These are phyloP conservation scores for Lepidochrysops patricia DNA, from an alignment of 2,888 invertebrate species.

Conservation along the genomic window DNA sequence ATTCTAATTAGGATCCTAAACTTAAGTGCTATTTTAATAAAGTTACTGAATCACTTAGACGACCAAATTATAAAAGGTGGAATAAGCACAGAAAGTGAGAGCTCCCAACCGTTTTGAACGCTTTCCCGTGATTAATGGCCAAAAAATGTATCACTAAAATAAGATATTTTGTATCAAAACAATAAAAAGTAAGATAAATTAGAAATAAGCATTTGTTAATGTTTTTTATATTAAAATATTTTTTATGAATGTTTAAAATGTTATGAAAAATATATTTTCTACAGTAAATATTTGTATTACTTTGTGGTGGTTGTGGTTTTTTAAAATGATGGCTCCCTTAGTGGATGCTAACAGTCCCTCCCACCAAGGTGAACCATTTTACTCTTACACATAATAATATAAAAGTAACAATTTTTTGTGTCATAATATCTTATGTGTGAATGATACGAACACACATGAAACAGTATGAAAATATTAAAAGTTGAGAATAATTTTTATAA, in stretches of 20 bases:
- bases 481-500: slow-evolving; percentile 28
- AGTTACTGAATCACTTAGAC: no score
- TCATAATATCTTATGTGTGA: neutral
- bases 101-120: no score
- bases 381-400: neutral
- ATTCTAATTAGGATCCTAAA: no score
- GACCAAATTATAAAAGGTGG: no score
- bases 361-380: no score
- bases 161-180: neutral
- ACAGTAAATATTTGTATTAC: neutral
- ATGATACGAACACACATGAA: no score
- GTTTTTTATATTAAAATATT: neutral
- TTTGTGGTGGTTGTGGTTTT: no score
- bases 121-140: neutral
- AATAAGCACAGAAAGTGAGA: no score
- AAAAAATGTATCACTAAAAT: neutral
- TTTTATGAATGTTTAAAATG: neutral
- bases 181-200: neutral
- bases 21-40: no score
- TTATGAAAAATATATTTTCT: neutral
- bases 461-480: no score
- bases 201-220: neutral
- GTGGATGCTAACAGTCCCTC: no score
- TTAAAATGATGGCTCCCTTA: no score
- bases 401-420: neutral